Evolutionary conservation across 1,140 invertebrate genomes (phyloP).

Genomic region (Pseudomyrmex cubaensis): DNA sequence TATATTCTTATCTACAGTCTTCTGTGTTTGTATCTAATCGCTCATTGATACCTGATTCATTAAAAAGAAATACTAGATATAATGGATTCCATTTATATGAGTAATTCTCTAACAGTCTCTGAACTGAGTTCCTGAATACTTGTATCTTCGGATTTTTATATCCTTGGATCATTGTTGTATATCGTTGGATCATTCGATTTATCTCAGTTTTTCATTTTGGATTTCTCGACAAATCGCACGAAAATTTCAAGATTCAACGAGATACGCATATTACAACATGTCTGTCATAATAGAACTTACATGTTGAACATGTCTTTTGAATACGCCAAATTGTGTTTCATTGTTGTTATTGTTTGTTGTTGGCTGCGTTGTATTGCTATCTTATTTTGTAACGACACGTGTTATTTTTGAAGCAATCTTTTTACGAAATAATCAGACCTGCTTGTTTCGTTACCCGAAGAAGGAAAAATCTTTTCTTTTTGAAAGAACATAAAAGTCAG

Average conservation of each 20-base stretch:
- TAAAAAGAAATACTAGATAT: constrained; percentile 6
- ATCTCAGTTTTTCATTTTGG: neutral
- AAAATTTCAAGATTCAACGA: constrained; percentile 17
- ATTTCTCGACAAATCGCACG: neutral
- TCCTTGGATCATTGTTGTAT: constrained; percentile 12
- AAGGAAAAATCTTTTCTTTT: constrained; percentile 8
- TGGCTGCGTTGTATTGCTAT: constrained; percentile 73
- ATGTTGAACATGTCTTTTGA: constrained; percentile 36
- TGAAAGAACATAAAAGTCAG: constrained; percentile 14
- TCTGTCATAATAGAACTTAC: neutral
- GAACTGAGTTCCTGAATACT: neutral
- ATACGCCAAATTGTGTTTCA: constrained; percentile 73
- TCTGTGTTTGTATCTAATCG: constrained; percentile 38
- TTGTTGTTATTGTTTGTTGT: constrained; percentile 71
- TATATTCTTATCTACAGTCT: constrained; percentile 16
- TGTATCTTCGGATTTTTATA: constrained; percentile 17
- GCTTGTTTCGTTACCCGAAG: constrained; percentile 24
- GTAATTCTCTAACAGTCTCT: neutral
- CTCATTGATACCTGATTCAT: constrained; percentile 25
- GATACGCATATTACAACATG: neutral
- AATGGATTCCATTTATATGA: constrained; percentile 18
- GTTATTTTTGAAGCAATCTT: neutral
- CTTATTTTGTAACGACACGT: constrained; percentile 34
- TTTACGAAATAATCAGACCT: neutral
- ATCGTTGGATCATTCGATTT: constrained; percentile 20